Evolutionary conservation across 2,797 vertebrate genomes (phyloP).

Genomic region (Poecilia gillii): DNA sequence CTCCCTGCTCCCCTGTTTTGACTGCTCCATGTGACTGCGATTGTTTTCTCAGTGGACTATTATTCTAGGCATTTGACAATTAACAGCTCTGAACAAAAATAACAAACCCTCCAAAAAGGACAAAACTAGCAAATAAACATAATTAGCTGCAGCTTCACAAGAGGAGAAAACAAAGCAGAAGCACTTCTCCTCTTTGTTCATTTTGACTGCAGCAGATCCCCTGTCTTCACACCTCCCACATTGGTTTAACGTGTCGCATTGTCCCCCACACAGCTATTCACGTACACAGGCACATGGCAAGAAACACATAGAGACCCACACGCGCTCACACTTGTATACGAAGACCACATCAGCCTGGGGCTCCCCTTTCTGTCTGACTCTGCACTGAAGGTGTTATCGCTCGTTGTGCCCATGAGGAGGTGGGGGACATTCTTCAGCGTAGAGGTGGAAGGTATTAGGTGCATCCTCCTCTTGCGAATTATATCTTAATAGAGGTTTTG

Average conservation of each 20-base stretch:
- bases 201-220: conserved; percentile 74
- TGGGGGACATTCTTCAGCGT: conserved; percentile 59
- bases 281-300: conserved; percentile 34
- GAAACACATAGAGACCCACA: conserved; percentile 36
- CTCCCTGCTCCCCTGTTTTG: not conserved
- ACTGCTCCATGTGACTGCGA: not conserved
- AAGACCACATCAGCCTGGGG: conserved; percentile 66
- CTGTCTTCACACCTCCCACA: conserved; percentile 80
- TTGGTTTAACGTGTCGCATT: conserved; percentile 74
- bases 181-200: conserved; percentile 70
- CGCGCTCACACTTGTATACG: conserved; percentile 32
- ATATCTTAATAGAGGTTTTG: conserved; percentile 21
- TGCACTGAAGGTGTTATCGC: conserved; percentile 64
- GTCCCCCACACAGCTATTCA: conserved; percentile 70
- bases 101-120: conserved; percentile 30
- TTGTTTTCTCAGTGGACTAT: conserved; percentile 1
- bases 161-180: conserved; percentile 58
- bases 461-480: conserved; percentile 24
- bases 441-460: conserved; percentile 41
- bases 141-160: conserved; percentile 60
- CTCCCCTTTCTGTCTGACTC: conserved; percentile 62
- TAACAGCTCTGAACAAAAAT: conserved; percentile 15
- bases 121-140: conserved; percentile 35
- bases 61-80: conserved; percentile 28
- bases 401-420: conserved; percentile 57